Percentiles rank a stretch among this genome's conserved stretches.
These are phyloP conservation scores for Upupa epops DNA, from an alignment of 2,113 vertebrate species.

Conservation along the genomic window DNA sequence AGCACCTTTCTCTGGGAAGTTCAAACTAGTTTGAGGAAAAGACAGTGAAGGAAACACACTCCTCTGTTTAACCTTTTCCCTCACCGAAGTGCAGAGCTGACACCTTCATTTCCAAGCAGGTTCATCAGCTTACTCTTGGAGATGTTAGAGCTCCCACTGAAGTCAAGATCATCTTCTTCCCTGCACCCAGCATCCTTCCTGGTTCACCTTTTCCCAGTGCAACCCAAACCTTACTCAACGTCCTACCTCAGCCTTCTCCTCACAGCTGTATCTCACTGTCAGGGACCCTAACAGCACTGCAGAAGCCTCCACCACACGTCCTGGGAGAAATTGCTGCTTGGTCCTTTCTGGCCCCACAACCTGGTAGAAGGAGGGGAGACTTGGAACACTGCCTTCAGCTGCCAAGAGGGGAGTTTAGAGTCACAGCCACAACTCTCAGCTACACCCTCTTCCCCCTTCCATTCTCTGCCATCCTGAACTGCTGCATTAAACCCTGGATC, in stretches of 20 bases:
- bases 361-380: background rate
- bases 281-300: too few species aligned
- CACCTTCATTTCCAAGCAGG: background rate
- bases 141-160: background rate
- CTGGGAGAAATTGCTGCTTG: background rate
- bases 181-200: background rate
- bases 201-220: background rate
- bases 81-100: background rate
- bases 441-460: background rate
- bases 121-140: background rate
- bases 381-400: accelerated
- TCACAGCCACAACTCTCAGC: background rate
- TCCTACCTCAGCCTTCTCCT: background rate
- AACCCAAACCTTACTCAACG: background rate
- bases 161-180: background rate
- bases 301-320: accelerated
- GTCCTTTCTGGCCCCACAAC: background rate
- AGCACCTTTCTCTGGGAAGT: background rate
- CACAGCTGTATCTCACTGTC: background rate
- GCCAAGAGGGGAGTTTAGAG: background rate
- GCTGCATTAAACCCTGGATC: background rate
- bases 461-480: background rate
- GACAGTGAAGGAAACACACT: background rate
- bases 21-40: background rate
- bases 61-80: background rate